A percentile compares a stretch with the other conserved stretches of the same genome.
phyloP scores from a whole-genome alignment of 2,113 vertebrate genomes.

The Coptodon rendalli region DNA sequence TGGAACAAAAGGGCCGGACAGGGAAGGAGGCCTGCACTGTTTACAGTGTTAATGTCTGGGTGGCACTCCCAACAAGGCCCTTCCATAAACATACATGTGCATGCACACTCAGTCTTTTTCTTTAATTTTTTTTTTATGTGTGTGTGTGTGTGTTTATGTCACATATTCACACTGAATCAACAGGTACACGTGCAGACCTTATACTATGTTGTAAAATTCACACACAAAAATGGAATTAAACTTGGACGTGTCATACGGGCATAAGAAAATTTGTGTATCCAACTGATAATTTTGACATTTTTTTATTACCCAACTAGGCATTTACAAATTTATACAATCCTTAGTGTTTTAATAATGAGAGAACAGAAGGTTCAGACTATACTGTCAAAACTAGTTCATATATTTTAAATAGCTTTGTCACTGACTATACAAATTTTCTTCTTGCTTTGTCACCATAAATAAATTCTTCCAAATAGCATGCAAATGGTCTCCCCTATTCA shows the following conservation, averaged over 20 bases:
- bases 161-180: constrained; percentile 9
- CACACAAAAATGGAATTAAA: not conserved
- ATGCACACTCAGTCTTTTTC: not conserved
- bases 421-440: not conserved
- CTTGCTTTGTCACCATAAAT: not conserved
- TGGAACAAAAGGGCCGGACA: constrained; percentile 62
- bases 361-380: not conserved
- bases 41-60: constrained; percentile 66
- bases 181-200: not conserved
- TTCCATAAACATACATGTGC: constrained; percentile 28
- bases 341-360: not conserved
- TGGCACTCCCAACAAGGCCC: constrained; percentile 49
- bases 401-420: not conserved
- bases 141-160: not conserved
- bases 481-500: not conserved
- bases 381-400: not conserved
- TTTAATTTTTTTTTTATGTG: not conserved
- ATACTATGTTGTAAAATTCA: not conserved
- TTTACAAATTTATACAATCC: not conserved
- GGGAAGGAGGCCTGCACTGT: constrained; percentile 53
- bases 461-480: not conserved
- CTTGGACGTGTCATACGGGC: not conserved
- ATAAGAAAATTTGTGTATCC: not conserved
- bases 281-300: not conserved
- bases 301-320: not conserved